Percentiles rank a stretch among this genome's conserved stretches.
Conservation (phyloP, 2,113 vertebrate species). For the Toxotes jaculatrix region DNA sequence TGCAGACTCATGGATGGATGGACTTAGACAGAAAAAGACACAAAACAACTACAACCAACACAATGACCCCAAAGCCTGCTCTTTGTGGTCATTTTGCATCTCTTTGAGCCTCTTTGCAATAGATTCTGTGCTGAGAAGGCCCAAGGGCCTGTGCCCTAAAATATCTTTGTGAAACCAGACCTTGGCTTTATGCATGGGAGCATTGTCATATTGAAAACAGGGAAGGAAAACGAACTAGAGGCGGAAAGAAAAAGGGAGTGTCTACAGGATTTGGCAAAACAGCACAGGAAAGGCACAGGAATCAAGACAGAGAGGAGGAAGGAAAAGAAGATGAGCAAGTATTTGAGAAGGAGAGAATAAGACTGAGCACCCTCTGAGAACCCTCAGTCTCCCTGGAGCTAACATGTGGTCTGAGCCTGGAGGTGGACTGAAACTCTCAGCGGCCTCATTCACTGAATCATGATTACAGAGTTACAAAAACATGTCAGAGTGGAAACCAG, state of each 20-base stretch:
- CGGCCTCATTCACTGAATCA: slow-evolving; percentile 19
- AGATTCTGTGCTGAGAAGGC: no score
- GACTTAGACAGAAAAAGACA: no score
- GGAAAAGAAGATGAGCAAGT: background rate
- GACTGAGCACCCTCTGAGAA: background rate
- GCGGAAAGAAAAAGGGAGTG: background rate
- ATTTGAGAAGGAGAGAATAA: background rate
- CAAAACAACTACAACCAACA: no score
- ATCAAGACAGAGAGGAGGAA: background rate
- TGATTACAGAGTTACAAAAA: slow-evolving; percentile 8
- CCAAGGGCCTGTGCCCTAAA: no score
- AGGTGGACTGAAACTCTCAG: slow-evolving; percentile 12
- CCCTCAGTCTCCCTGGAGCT: slow-evolving; percentile 8
- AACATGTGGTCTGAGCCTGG: slow-evolving; percentile 12
- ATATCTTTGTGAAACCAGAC: no score
- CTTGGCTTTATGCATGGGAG: no score
- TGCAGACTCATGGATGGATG: no score
- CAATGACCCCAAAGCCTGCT: no score
- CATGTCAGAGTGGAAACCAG: background rate
- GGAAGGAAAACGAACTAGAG: background rate
- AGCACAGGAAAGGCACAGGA: background rate
- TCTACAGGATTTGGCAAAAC: background rate
- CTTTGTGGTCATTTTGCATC: no score
- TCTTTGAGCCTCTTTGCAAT: no score
- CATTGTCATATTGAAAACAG: no score